Evolutionary conservation across 2,113 vertebrate genomes (phyloP).

Genomic region (Ceyx melanurus): DNA sequence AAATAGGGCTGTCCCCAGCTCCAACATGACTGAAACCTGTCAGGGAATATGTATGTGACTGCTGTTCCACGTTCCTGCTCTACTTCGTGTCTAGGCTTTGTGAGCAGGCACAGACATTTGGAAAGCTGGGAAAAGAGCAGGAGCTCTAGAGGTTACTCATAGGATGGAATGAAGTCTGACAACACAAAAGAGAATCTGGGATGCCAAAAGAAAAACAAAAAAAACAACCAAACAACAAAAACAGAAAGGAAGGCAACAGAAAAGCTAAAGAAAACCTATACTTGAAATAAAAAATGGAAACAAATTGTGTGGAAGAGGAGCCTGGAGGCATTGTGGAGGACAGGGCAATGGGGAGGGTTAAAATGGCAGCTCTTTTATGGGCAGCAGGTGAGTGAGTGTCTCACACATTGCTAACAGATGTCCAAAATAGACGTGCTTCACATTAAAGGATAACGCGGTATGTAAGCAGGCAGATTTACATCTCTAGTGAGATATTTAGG

Average conservation of each 20-base stretch:
- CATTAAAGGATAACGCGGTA: not conserved
- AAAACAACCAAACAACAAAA: not conserved
- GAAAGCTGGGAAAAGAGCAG: not conserved
- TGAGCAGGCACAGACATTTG: not conserved
- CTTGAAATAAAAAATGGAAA: not conserved
- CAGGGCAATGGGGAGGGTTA: not conserved
- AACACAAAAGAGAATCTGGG: not conserved
- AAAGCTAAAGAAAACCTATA: not conserved
- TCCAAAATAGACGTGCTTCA: not conserved
- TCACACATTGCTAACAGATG: not conserved
- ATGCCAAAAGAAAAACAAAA: not conserved
- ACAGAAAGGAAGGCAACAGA: not conserved
- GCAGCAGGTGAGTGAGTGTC: not conserved
- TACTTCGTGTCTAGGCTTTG: not conserved
- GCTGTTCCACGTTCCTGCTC: not conserved
- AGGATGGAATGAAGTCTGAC: not conserved
- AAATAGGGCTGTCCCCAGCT: not conserved
- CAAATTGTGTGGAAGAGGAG: not conserved
- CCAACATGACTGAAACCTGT: not conserved
- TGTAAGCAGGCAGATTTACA: not conserved
- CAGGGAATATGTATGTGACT: not conserved
- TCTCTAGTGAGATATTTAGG: not conserved
- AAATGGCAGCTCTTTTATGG: slow-evolving; percentile 40
- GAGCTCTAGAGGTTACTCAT: not conserved
- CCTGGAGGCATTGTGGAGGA: not conserved